Evolutionary conservation across 2,113 vertebrate species (phyloP), one percentile per base, ranked within the genome.

Genomic region (Gasterosteus aculeatus): DNA sequence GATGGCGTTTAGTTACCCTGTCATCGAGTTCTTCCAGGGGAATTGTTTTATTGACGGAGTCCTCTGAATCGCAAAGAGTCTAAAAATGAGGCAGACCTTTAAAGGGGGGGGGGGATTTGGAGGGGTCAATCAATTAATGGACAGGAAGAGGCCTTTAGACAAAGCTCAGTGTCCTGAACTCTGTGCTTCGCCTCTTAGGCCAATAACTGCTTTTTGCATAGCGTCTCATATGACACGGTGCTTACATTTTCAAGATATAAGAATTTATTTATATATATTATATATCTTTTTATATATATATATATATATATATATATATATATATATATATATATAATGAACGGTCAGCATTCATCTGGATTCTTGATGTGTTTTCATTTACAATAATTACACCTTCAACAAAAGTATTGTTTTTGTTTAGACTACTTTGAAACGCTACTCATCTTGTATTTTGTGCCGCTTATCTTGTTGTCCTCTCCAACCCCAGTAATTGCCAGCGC

Each of bases 401-500:
- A 38, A 29, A 31, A 54, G 53, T 47, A 47, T 33, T 69, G 61
- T 77, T 80, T 10, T 39, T 63, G 22, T 39, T 31, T 11, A 16
- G 22, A 65, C 18, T 7, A 9, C n/a, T 19, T 31, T 39, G 51
- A 41, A 66, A 75, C 56, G 33, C 29, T 15, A 6, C 29, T 58
- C 29, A 66, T 77, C 72, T 80, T 22, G 39, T 35, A 11, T 46
- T 39, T 42, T 46, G 29, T 47, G 46, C 31, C 31, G 67, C 39
- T 62, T 56, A 41, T 70, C 16, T 77, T 41, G 39, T 14, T n/a
- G 29, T 69, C 39, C 35, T 75, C 75, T 54, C 38, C 47, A 56
- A 9, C 15, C 49, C 29, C 75, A 16, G 72, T 82, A 5, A 67
- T 81, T 83, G 66, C 7, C 64, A 33, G 59, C 29, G 46, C 38